Base-by-base conservation (phyloP, 1,140 invertebrate species). In the Bombus waltoni region DNA sequence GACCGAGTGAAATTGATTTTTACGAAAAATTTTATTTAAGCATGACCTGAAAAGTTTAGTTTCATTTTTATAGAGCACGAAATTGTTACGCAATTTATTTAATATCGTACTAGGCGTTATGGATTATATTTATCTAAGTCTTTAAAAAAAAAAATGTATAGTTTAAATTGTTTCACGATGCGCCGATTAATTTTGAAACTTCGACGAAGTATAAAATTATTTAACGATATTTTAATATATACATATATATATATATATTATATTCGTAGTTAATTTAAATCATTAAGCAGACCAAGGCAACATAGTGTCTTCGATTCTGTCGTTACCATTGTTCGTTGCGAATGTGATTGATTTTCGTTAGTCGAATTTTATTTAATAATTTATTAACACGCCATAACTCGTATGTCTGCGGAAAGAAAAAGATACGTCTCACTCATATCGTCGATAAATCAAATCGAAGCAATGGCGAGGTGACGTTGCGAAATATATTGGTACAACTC, bases 401-500 rank as follows among this genome's bases (percentile, higher is more conserved):
- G 73, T 75, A 25, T n/a, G 57, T 62, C 44, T 77, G 57, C 25
- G 15, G 18, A 42, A 28, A 18, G 28, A 10, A 15, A 42, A n/a
- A 13, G 38, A 59, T 10, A n/a, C 25, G 32, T 40, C 44, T 25
- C 22, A 11, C 3, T 32, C 18, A 22, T 22, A 53, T 53, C 18
- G 47, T 53, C 47, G 47, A 11, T 59, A 62, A n/a, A 59, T 62
- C 57, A 38, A 15, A 66, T 44, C 25, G 59, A 53, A 78, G 25
- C 70, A 84, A 79, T 83, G 82, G 81, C 75, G 74, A 53, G n/a
- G 57, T 86, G 70, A 80, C 42, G 77, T 79, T 66, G 62, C 42
- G 65, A 79, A 78, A 91, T 91, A 93, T 94, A 94, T 94, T 94
- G 94, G 93, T 94, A 93, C 93, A 95, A 94, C 94, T 95, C 93